Evolutionary conservation across 2,113 vertebrate genomes (phyloP), one percentile per base, ranked within the genome.

Genomic region (Felis chaus): DNA sequence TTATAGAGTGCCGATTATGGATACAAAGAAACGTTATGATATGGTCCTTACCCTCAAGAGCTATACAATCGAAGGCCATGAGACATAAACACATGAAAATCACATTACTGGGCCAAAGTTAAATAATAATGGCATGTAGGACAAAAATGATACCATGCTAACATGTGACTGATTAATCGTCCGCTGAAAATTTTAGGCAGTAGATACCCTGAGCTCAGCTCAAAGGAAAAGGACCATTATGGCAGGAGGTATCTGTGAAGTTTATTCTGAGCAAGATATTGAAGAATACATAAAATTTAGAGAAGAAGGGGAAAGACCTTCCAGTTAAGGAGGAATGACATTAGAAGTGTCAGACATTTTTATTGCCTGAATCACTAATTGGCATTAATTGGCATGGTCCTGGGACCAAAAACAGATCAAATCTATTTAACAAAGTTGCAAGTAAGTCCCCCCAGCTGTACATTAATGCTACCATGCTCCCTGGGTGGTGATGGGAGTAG

Each of bases 201-300:
- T 76, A 76, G 73, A n/a, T 80, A 29, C 14, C 12, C 31, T 82
- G 65, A 93, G 57, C 83, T 95, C 19, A 84, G 63, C 48, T 83
- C 29, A 50, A 69, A 86, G 45, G 57, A 96, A 94, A 79, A 9
- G 4, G 55, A 69, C 48, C 7, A 66, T 57, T 73, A 45, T n/a
- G 50, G n/a, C 11, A 23, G 57, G 82, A 86, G 29, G 7, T 79
- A 66, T 31, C 41, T 94, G 36, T 90, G 25, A 90, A 33, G 12
- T 90, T 10, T 69, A 63, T 81, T 96, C 84, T 95, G 87, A 97
- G 36, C 50, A 53, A 18, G n/a, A 10, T 33, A 13, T 94, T 81
- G 94, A 89, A 78, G 27, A n/a, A 89, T 74, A 11, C 25, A 63
- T 93, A 50, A 55, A 9, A 84, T 81, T 93, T 78, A 84, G 50